Percentiles rank a stretch among this genome's conserved stretches.
Conservation (phyloP, 1,140 invertebrate genomes). For the Zophobas atratus region DNA sequence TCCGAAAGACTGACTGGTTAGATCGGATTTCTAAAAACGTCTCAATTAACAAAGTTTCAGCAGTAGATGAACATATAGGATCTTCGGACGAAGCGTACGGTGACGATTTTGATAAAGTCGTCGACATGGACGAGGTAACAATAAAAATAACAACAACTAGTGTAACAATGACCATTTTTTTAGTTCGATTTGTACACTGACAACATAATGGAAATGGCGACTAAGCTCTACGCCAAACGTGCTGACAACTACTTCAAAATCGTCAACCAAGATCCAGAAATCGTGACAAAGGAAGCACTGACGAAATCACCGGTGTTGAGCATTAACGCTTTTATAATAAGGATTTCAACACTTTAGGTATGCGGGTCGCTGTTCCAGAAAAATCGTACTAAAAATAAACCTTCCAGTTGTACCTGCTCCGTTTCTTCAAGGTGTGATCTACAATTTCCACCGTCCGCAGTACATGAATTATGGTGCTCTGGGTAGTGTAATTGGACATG, state of each 20-base stretch:
- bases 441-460: conserved; percentile 83
- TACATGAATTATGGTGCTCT: conserved; percentile 89
- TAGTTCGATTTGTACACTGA: conserved; percentile 45
- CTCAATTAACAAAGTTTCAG: conserved; percentile 10
- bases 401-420: conserved; percentile 87
- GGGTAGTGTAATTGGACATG: conserved; percentile 80
- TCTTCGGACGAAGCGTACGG: conserved; percentile 33
- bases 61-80: conserved; percentile 38
- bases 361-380: conserved; percentile 19
- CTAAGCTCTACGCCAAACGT: not conserved
- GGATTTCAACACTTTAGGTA: conserved; percentile 49
- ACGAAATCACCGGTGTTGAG: conserved; percentile 17
- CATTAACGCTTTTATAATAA: conserved; percentile 52
- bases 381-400: too few species aligned
- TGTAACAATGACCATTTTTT: conserved; percentile 4
- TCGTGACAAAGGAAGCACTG: conserved; percentile 7
- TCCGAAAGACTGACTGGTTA: conserved; percentile 55
- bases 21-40: conserved; percentile 47
- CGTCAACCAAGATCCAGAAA: conserved; percentile 13
- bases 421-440: conserved; percentile 91
- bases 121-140: conserved; percentile 28
- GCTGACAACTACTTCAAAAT: conserved; percentile 17
- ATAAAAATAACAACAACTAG: not conserved
- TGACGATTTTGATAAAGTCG: conserved; percentile 31
- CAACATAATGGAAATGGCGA: conserved; percentile 44